phyloP scores from a whole-genome alignment of 2,888 invertebrate genomes.

The Limnephilus marmoratus region DNA sequence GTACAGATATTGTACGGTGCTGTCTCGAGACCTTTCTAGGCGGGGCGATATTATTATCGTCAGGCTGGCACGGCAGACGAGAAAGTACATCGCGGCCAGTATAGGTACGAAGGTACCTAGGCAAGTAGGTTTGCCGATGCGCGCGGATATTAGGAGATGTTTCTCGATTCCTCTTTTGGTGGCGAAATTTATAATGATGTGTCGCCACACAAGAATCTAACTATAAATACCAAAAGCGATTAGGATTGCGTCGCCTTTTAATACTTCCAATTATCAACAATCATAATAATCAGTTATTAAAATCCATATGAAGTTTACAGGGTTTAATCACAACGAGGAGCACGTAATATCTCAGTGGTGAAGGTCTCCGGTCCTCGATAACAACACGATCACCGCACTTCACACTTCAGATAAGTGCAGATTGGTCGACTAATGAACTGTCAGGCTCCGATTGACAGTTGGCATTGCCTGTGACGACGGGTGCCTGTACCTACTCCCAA shows the following conservation, averaged over 20 bases:
- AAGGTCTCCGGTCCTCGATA: background rate
- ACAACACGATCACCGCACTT: background rate
- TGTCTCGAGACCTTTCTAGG: no score
- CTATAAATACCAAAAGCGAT: background rate
- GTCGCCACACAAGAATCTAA: no score
- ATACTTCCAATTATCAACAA: background rate
- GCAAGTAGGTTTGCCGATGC: no score
- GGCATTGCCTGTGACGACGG: background rate
- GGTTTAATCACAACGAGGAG: background rate
- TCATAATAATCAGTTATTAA: background rate
- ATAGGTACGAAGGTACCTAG: no score
- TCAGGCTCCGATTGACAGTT: background rate
- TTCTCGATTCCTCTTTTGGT: no score
- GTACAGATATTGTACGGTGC: no score
- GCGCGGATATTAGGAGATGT: no score
- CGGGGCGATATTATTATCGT: no score
- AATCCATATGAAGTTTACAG: background rate
- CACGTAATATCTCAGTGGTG: background rate
- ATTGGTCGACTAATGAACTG: background rate
- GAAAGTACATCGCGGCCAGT: no score
- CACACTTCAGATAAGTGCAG: background rate
- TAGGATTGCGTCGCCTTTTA: background rate
- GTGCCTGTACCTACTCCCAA: background rate
- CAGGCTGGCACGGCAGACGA: no score
- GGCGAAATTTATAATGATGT: no score